Evolutionary conservation across 2,888 invertebrate genomes (phyloP), one percentile per base, ranked within the genome.

Genomic region (Hesperia comma): DNA sequence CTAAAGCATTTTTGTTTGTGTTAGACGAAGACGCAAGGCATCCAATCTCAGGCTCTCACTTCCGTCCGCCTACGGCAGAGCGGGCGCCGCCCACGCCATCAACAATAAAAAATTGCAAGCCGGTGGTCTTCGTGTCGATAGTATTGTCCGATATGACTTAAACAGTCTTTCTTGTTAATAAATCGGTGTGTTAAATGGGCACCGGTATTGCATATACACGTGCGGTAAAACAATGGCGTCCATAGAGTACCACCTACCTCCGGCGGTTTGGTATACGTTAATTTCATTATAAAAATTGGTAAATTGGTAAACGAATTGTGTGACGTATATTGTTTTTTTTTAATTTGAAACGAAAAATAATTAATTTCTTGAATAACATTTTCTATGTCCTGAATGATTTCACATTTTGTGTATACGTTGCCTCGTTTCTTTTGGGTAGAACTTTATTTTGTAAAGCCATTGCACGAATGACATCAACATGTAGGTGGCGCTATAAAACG

Each of bases 11-110:
- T 78, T 81, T 77, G 74, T 74, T 72, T 70, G 70, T 68, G 91
- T 81, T 86, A 88, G 90, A 92, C 81, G 85, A 86, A 83, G 91
- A 90, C 73, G 79, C 77, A 74, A 77, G 78, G 80, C 78, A 77
- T 77, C 80, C 81, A 79, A 80, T 78, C 79, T 81, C 83, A 78
- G 81, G 88, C 92, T 92, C 90, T 92, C 90, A 91, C 92, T 92
- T 92, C 92, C 92, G 92, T 86, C 91, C 92, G 90, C 92, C 92
- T 84, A 92, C 91, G 85, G 70, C 69, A 71, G 74, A 75, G 77
- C 81, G 75, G 77, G 81, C 82, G 84, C 86, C 83, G 81, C 90
- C 91, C 83, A 91, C 91, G 90, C 90, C 75, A 73, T 73, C 80
- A 80, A 84, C 87, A 88, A 87, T 83, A 83, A 87, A 87, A 87